These are phyloP conservation scores for Ploceus nigricollis DNA, from an alignment of 2,113 vertebrate genomes.

Conservation along the genomic window DNA sequence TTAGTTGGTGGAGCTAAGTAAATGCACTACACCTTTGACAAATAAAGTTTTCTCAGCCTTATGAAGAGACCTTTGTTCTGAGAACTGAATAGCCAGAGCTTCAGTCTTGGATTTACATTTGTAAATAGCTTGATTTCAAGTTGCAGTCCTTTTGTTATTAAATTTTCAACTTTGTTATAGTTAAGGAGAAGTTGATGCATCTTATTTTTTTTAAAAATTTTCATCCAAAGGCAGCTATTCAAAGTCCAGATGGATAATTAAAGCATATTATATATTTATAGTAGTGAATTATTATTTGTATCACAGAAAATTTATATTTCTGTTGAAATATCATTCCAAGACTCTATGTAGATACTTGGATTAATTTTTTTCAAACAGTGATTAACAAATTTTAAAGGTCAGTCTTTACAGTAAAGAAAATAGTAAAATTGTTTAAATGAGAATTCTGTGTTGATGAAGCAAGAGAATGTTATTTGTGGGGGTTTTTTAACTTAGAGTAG, in stretches of 20 bases:
- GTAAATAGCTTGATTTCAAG: neutral
- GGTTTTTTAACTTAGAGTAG: neutral
- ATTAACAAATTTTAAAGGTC: neutral
- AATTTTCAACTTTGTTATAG: neutral
- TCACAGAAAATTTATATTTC: neutral
- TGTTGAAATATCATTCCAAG: neutral
- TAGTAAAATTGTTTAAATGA: neutral
- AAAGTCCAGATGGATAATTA: neutral
- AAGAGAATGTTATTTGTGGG: neutral
- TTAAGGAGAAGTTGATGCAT: neutral
- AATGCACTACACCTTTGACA: constrained; percentile 29
- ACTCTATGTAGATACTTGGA: neutral
- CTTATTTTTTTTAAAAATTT: neutral
- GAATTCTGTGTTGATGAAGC: neutral
- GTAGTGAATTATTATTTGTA: neutral
- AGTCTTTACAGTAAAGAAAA: neutral
- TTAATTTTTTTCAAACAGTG: neutral
- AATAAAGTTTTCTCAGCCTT: neutral
- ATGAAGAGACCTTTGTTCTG: constrained; percentile 11
- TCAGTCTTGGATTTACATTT: neutral
- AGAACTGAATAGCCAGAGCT: neutral
- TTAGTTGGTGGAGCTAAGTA: neutral
- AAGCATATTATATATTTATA: neutral
- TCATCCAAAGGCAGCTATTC: neutral
- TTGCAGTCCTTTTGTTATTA: neutral